Evolutionary conservation across 2,888 invertebrate genomes (phyloP), one percentile per base, ranked within the genome.

Genomic region (Ormyrus pomaceus): DNA sequence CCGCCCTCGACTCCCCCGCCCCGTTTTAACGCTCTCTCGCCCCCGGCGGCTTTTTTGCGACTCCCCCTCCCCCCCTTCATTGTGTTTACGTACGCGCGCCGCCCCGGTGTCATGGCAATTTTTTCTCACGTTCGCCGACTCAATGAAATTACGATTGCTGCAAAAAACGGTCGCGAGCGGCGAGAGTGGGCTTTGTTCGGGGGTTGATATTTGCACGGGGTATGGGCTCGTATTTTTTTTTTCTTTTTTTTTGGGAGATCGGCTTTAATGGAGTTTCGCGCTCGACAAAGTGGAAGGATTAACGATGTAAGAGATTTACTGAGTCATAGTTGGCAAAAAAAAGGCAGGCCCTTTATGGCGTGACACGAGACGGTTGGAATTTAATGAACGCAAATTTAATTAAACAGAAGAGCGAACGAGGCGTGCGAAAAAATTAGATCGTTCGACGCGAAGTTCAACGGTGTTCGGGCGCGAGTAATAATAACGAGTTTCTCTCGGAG

Each of bases 1-100:
- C 84, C 84, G 82, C 83, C 83, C 71, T 68, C 70, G 70, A 53
- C 61, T 61, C 53, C 34, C 34, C 34, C 34, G 2, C 34, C 34
- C 34, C 34, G 34, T 4, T 34, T 34, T 34, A 34, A 34, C 34
- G 46, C 59, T 13, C 59, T 10, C 11, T 50, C 70, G 34, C 59
- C 59, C 59, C 59, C 59, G 19, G 11, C 46, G 5, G 6, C 55
- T 69, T 69, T 69, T 69, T 56, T 55, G 10, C 10, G 4, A n/a
- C n/a, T 34, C 5, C 55, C 11, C 55, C 55, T 55, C 56, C 10
- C 66, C 5, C n/a, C 53, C 10, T 13, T 19, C 9, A 62, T 59
- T 71, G 62, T 34, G 34, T 61, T 8, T n/a, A 19, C 53, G 13
- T 34, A 34, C 34, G 13, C 55, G 72, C 77, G 53, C 80, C 73